Percentiles rank a stretch among this genome's conserved stretches.
Evolutionary conservation across 1,140 invertebrate species (phyloP).

Genomic region (Drosophila sp.): DNA sequence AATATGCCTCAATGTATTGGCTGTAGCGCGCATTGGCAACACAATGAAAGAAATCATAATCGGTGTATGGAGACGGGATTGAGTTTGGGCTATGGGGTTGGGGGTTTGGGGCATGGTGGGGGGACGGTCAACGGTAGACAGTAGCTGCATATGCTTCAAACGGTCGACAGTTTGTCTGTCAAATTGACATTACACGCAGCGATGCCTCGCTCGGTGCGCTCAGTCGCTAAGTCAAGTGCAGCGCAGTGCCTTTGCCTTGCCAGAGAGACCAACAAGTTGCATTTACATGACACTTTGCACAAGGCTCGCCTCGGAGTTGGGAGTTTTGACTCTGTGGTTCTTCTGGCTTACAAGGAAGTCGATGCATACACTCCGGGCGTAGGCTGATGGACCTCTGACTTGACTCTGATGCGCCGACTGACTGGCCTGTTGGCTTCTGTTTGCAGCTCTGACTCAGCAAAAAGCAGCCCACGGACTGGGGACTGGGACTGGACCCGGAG

Average conservation of each 20-base stretch:
- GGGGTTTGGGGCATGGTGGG: not conserved
- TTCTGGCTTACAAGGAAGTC: conserved; percentile 43
- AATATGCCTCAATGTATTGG: not conserved
- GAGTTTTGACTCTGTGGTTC: not conserved
- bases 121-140: conserved; percentile 64
- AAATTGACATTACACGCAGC: conserved; percentile 78
- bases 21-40: not conserved
- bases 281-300: conserved; percentile 64
- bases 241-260: conserved; percentile 10
- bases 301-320: conserved; percentile 12
- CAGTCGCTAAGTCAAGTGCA: conserved; percentile 44
- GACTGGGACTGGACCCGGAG: conserved; percentile 11
- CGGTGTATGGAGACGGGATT: conserved; percentile 30
- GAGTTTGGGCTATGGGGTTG: not conserved
- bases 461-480: conserved; percentile 16
- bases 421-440: conserved; percentile 72
- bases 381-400: conserved; percentile 50
- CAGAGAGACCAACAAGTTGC: conserved; percentile 62
- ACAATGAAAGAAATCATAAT: conserved; percentile 72
- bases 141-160: conserved; percentile 80
- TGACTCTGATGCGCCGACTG: conserved; percentile 65
- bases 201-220: conserved; percentile 29
- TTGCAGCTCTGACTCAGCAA: conserved; percentile 75
- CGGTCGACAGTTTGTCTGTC: conserved; percentile 81
- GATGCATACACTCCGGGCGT: conserved; percentile 47